These are phyloP conservation scores for Pimpla rufipes DNA, from an alignment of 2,888 invertebrate species.

Conservation along the genomic window DNA sequence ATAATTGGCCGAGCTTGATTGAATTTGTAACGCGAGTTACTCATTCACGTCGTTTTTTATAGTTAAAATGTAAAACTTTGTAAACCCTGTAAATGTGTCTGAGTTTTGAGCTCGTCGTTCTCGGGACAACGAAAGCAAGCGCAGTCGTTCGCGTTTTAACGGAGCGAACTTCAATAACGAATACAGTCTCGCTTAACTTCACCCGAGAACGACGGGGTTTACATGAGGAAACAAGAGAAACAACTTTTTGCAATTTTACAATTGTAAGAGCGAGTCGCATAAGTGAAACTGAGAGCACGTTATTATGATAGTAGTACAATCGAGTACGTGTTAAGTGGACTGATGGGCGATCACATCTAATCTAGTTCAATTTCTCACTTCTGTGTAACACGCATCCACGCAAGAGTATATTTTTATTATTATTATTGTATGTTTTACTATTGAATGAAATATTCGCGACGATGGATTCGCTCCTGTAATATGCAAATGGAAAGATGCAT, in stretches of 20 bases:
- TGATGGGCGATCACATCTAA: conserved; percentile 47
- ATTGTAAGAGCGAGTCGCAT: conserved; percentile 47
- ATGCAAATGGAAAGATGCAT: conserved; percentile 20
- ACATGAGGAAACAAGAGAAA: conserved; percentile 24
- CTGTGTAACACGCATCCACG: conserved; percentile 62
- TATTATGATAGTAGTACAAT: conserved; percentile 69
- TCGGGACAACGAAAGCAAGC: conserved; percentile 39
- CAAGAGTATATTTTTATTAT: conserved; percentile 69
- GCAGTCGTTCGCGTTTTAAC: conserved; percentile 24
- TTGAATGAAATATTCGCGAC: conserved; percentile 52
- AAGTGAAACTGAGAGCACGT: conserved; percentile 59
- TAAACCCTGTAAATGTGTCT: conserved; percentile 17
- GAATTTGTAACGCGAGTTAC: conserved; percentile 28
- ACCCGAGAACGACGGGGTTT: conserved; percentile 32
- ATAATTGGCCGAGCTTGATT: conserved; percentile 54
- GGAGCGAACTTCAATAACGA: conserved; percentile 18
- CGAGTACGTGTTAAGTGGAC: conserved; percentile 61
- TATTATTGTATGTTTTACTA: conserved; percentile 59
- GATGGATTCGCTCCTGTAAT: conserved; percentile 27
- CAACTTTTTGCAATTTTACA: conserved; percentile 57
- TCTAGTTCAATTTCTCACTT: conserved; percentile 67
- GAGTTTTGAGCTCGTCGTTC: conserved; percentile 44
- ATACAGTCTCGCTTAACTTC: not conserved
- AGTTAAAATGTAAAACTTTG: conserved; percentile 45
- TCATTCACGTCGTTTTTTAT: conserved; percentile 29